Percentiles rank a stretch among this genome's conserved stretches.
These are phyloP conservation scores for Peromyscus leucopus DNA, from an alignment of 2,113 vertebrate species.

Conservation along the genomic window DNA sequence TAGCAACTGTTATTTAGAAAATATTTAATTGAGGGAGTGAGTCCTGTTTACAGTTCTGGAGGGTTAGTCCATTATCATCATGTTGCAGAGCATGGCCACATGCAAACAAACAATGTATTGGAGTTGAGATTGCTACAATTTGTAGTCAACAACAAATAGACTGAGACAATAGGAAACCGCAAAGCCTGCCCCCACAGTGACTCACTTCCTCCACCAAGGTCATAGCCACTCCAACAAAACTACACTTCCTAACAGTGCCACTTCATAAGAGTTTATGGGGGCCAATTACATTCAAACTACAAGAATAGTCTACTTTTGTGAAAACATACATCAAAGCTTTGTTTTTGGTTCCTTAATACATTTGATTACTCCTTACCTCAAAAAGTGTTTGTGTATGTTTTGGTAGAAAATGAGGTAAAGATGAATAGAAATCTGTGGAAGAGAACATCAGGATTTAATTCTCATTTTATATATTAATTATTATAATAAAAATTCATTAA, in stretches of 20 bases:
- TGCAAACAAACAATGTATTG: neutral
- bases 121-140: neutral
- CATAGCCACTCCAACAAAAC: neutral
- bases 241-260: neutral
- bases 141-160: neutral
- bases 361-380: neutral
- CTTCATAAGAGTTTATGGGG: neutral
- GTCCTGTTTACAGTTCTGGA: neutral
- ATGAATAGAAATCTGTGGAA: neutral
- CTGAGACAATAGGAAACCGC: neutral
- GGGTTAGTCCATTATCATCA: neutral
- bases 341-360: neutral
- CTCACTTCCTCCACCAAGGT: neutral
- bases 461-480: neutral
- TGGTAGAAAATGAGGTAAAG: neutral
- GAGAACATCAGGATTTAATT: neutral
- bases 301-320: neutral
- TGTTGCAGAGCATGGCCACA: neutral
- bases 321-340: neutral
- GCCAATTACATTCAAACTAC: neutral
- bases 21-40: too few species aligned
- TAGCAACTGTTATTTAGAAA: too few species aligned
- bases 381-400: neutral
- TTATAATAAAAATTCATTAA: neutral
- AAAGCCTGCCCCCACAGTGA: neutral